A percentile compares a stretch with the other conserved stretches of the same genome.
These are phyloP conservation scores for Allophyes oxyacanthae DNA, from an alignment of 2,888 invertebrate genomes.

Conservation along the genomic window DNA sequence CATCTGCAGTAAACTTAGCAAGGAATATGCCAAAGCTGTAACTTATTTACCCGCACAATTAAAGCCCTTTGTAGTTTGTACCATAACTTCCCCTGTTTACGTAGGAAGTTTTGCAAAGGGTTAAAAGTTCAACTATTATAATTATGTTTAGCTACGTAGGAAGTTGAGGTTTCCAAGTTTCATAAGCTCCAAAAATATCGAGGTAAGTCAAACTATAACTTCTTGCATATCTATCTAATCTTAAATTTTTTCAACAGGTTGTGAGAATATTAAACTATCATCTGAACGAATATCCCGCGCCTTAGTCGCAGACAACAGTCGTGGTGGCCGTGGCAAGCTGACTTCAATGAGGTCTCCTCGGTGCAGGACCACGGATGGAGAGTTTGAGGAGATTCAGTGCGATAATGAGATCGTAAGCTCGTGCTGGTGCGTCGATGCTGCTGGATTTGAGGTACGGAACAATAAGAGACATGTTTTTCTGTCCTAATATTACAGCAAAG, in stretches of 20 bases:
- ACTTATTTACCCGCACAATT: slow-evolving; percentile 6
- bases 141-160: not conserved
- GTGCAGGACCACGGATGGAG: slow-evolving; percentile 92
- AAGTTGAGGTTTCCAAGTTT: not conserved
- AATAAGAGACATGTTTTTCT: too few species aligned
- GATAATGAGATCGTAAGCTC: slow-evolving; percentile 92
- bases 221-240: not conserved
- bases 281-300: slow-evolving; percentile 84
- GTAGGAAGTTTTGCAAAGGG: slow-evolving; percentile 12
- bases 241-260: slow-evolving; percentile 66
- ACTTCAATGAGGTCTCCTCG: slow-evolving; percentile 91
- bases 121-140: slow-evolving; percentile 16
- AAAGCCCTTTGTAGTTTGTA: not conserved
- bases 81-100: slow-evolving; percentile 13
- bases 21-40: not conserved
- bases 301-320: slow-evolving; percentile 87
- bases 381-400: slow-evolving; percentile 94
- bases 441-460: slow-evolving; percentile 91
- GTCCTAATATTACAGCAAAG: too few species aligned
- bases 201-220: too few species aligned
- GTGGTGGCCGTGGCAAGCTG: slow-evolving; percentile 90
- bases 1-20: too few species aligned
- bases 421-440: slow-evolving; percentile 96
- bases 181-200: not conserved
- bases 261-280: slow-evolving; percentile 82